Percentiles rank a stretch among this genome's conserved stretches.
Evolutionary conservation across 2,888 invertebrate species (phyloP).

Genomic region (Melangyna quadrimaculata): DNA sequence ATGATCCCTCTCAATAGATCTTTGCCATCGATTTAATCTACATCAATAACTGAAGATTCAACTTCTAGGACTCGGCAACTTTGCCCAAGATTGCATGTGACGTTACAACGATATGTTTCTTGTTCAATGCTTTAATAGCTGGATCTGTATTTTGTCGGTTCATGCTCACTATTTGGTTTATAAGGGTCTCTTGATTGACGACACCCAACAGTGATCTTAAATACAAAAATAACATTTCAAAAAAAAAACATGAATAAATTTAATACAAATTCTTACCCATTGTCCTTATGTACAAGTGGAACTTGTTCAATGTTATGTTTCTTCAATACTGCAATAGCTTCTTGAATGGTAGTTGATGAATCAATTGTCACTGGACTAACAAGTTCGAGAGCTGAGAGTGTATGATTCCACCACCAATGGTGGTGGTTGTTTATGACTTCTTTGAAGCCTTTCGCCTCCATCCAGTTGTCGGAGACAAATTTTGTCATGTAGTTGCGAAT

Average conservation of each 20-base stretch:
- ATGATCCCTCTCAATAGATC: conserved; percentile 85
- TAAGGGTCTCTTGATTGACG: conserved; percentile 75
- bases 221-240: too few species aligned
- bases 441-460: conserved; percentile 89
- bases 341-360: conserved; percentile 84
- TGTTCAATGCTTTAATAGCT: conserved; percentile 86
- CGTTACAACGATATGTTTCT: conserved; percentile 88
- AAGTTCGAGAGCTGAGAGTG: conserved; percentile 84
- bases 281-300: conserved; percentile 83
- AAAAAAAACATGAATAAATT: too few species aligned
- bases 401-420: conserved; percentile 90
- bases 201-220: conserved; percentile 75
- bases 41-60: conserved; percentile 87
- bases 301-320: conserved; percentile 86
- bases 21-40: conserved; percentile 80
- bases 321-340: conserved; percentile 87
- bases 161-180: conserved; percentile 77
- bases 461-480: conserved; percentile 96
- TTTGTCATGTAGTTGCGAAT: conserved; percentile 99
- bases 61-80: conserved; percentile 90
- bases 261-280: conserved; percentile 80
- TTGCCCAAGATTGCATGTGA: conserved; percentile 86
- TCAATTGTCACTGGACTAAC: conserved; percentile 79
- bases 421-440: conserved; percentile 78
- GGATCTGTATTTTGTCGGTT: conserved; percentile 76